Conservation (phyloP, 2,113 vertebrate genomes). For the Limanda limanda region DNA sequence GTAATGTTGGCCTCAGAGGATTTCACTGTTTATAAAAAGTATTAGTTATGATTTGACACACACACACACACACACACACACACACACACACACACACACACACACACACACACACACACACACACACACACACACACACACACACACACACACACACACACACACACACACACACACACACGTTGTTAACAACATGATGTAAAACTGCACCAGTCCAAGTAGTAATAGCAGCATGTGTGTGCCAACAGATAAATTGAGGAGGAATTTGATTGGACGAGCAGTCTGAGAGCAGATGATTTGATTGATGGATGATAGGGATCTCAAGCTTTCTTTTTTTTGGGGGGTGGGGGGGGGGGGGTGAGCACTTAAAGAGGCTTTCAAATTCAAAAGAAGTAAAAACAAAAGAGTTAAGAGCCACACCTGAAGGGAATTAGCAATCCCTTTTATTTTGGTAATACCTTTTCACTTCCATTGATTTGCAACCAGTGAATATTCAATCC, state of each 20-base stretch:
- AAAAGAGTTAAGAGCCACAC: neutral
- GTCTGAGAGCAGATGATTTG: neutral
- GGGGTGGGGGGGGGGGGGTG: no score
- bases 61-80: no score
- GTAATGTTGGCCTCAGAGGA: neutral
- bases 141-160: no score
- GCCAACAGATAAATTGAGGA: neutral
- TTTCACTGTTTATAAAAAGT: no score
- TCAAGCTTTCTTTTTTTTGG: neutral
- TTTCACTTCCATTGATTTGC: neutral
- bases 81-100: no score
- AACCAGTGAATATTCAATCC: neutral
- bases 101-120: no score
- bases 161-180: no score
- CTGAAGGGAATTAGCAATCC: neutral
- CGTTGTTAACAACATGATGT: conserved; percentile 32
- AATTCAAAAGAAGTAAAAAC: neutral
- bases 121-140: no score
- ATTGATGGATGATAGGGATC: neutral
- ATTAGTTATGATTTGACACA: neutral
- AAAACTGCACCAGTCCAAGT: neutral
- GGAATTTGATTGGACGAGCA: neutral
- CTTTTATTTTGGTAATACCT: conserved; percentile 17
- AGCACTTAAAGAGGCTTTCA: conserved; percentile 1
- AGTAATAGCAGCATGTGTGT: neutral